Base-by-base conservation (phyloP, 2,888 invertebrate genomes). In the Parnassius glacialis region DNA sequence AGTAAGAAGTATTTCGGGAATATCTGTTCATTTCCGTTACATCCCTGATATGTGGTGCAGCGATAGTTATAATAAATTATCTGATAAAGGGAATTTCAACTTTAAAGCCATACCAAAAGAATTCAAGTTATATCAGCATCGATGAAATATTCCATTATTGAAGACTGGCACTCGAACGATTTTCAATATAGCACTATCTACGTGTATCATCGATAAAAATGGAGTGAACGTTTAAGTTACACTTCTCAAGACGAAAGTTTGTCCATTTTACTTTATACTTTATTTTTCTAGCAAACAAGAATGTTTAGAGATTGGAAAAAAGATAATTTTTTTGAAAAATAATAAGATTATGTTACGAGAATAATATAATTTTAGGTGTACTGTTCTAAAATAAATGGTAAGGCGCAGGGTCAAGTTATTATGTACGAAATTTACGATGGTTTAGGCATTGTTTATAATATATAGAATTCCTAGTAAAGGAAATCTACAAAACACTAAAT, bases 111-210 rank as follows among this genome's bases (percentile, higher is more conserved):
- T 3, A 9, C 0, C 1, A 11, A 10, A 11, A 61, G 10, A 20
- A 25, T 62, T 50, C 50, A 57, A 1, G 34, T 57, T 57, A 13
- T 7, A 41, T 41, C 48, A 16, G 1, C 10, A 10, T 52, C 0
- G 7, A 42, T n/a, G 9, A 53, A 16, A 34, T 47, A 62, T 57
- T 57, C 52, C 16, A 62, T 62, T 57, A 62, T 62, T 57, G 57
- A 62, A 53, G 41, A 62, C 12, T 53, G 53, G 62, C 57, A 54
- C 62, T 57, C 47, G n/a, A 43, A 52, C 52, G 52, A 57, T 52
- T 61, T 61, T 61, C 61, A 61, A 61, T 61, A 61, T 52, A 62
- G 57, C 57, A 53, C 62, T 53, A 57, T 62, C 62, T 56, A 25
- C 47, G 57, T 62, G 57, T 62, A 62, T 57, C 57, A 62, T 62